These are phyloP conservation scores for Dicaeum eximium DNA, from an alignment of 2,113 vertebrate species.

Conservation along the genomic window DNA sequence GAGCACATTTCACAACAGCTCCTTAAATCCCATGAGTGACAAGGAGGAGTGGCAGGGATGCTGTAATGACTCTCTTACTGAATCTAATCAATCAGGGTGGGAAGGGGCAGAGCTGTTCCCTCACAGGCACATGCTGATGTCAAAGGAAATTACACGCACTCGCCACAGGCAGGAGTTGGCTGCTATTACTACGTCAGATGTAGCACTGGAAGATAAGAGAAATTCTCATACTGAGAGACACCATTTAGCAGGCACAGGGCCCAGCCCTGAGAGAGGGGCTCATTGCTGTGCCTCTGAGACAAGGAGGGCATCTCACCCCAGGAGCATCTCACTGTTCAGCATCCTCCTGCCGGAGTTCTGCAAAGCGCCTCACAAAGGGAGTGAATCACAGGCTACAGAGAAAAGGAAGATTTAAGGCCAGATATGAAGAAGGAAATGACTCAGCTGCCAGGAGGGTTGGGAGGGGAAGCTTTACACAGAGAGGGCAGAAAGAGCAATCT, in stretches of 20 bases:
- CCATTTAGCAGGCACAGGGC: background rate
- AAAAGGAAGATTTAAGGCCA: constrained; percentile 47
- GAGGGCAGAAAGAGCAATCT: constrained; percentile 46
- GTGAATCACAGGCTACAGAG: constrained; percentile 14
- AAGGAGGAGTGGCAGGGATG: background rate
- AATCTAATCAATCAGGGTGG: constrained; percentile 6
- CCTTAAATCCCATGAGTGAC: background rate
- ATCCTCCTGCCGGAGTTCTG: background rate
- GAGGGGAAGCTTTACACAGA: constrained; percentile 7
- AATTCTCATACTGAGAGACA: background rate
- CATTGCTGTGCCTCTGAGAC: background rate
- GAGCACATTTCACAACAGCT: background rate
- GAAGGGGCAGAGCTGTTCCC: constrained; percentile 15
- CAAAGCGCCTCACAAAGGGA: background rate
- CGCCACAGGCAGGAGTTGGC: background rate
- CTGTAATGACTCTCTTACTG: background rate
- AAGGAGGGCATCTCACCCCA: background rate
- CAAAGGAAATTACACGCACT: background rate
- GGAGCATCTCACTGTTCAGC: background rate
- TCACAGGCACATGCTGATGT: background rate
- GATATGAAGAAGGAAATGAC: constrained; percentile 57
- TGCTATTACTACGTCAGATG: background rate
- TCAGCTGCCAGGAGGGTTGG: background rate
- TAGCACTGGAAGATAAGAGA: background rate
- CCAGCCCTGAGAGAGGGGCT: background rate